Percentiles rank a stretch among this genome's conserved stretches.
These are phyloP conservation scores for Gymnosoma rotundatum DNA, from an alignment of 2,888 invertebrate species.

Conservation along the genomic window DNA sequence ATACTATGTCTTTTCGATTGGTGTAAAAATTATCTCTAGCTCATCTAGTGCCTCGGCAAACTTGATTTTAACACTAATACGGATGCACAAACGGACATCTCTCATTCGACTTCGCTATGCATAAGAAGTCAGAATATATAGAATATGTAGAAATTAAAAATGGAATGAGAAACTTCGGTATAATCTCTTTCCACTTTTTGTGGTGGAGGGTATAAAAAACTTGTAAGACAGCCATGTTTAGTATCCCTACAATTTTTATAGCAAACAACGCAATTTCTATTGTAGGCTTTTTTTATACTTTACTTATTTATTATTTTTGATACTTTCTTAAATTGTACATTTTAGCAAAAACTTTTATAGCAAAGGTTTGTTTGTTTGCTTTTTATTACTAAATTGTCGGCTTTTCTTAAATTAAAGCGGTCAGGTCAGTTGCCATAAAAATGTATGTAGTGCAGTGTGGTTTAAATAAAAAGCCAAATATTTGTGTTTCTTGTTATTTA, in stretches of 20 bases:
- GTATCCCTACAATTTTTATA: neutral
- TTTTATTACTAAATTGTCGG: conserved; percentile 26
- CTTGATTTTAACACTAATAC: too few species aligned
- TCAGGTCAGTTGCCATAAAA: conserved; percentile 25
- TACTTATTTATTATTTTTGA: neutral
- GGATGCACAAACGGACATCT: too few species aligned
- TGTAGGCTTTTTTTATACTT: neutral
- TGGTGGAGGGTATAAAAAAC: too few species aligned
- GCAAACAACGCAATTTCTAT: conserved; percentile 21
- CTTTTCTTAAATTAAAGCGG: conserved; percentile 32
- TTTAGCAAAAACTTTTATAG: conserved; percentile 16
- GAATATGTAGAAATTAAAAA: too few species aligned
- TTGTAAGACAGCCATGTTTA: neutral
- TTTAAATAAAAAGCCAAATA: conserved; percentile 33
- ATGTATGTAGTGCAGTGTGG: neutral
- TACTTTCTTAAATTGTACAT: neutral
- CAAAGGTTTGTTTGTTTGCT: conserved; percentile 20
- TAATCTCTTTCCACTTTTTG: too few species aligned
- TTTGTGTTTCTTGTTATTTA: conserved; percentile 31
- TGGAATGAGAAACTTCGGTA: too few species aligned
- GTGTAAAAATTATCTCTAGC: too few species aligned
- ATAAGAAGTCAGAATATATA: too few species aligned
- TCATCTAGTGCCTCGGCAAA: too few species aligned
- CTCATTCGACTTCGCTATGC: too few species aligned
- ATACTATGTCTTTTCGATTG: too few species aligned